phyloP scores from a whole-genome alignment of 2,113 vertebrate genomes.

The Cryptotis parvus region DNA sequence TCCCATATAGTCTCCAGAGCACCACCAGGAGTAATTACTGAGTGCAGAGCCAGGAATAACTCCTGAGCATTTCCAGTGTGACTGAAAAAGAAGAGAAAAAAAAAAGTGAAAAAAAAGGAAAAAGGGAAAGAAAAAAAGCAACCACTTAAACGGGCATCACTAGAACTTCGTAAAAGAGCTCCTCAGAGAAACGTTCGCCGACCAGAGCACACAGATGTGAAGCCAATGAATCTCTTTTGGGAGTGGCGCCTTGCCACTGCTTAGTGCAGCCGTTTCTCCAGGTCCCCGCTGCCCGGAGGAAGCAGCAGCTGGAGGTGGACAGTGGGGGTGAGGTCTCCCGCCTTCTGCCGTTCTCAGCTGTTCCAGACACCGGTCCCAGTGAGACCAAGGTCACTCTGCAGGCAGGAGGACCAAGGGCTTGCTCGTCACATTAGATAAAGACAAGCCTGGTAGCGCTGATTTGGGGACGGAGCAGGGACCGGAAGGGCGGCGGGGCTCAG shows the following conservation, averaged over 20 bases:
- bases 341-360: background rate
- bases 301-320: background rate
- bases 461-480: background rate
- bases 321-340: background rate
- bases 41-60: no score
- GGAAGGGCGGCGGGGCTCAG: no score
- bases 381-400: background rate
- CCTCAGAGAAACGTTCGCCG: background rate
- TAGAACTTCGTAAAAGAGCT: background rate
- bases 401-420: background rate
- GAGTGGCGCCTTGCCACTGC: background rate
- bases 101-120: no score
- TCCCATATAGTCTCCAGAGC: no score
- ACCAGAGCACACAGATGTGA: slow-evolving; percentile 23
- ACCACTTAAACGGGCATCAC: no score
- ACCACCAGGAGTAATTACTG: no score
- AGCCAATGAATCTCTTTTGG: background rate
- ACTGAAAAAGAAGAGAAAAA: no score
- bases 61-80: no score
- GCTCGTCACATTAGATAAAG: background rate
- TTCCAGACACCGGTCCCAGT: background rate
- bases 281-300: background rate
- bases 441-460: background rate
- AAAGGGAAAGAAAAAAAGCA: no score
- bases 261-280: slow-evolving; percentile 27